phyloP scores from a whole-genome alignment of 2,888 invertebrate genomes.

The Drosophila sordidapex region DNA sequence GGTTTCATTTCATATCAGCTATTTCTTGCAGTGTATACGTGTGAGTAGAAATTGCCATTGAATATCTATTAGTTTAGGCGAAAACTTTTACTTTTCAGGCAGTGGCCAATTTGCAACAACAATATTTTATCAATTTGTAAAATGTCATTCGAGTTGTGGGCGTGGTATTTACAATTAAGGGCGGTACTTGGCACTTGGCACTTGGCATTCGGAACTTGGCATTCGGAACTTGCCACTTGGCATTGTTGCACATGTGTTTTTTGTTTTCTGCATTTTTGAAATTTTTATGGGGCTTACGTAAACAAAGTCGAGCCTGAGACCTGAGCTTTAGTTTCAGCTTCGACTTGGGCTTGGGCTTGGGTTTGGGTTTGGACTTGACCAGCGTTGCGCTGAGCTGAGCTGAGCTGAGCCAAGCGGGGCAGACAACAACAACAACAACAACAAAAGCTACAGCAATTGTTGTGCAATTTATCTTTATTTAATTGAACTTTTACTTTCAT shows the following conservation, averaged over 20 bases:
- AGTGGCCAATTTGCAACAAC: neutral
- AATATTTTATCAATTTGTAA: constrained; percentile 28
- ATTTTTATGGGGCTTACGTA: constrained; percentile 55
- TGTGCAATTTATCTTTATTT: constrained; percentile 78
- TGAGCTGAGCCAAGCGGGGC: constrained; percentile 6
- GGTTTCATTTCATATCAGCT: neutral
- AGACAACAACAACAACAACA: constrained; percentile 1
- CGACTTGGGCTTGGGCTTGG: constrained; percentile 16
- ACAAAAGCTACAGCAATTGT: constrained; percentile 60
- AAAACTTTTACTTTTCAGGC: constrained; percentile 23
- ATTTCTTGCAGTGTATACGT: constrained; percentile 12
- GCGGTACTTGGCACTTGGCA: constrained; percentile 32
- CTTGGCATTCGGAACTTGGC: neutral
- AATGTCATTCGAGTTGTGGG: constrained; percentile 19
- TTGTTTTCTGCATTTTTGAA: constrained; percentile 40
- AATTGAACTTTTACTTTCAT: constrained; percentile 77
- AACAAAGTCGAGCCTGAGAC: constrained; percentile 25
- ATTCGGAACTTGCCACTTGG: constrained; percentile 14
- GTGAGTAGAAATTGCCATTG: constrained; percentile 14
- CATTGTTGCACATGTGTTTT: constrained; percentile 27
- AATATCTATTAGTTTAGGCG: neutral
- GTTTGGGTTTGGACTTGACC: constrained; percentile 18
- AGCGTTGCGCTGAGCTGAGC: constrained; percentile 1
- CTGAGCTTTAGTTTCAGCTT: constrained; percentile 11
- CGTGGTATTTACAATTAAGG: constrained; percentile 17